Base-by-base conservation (phyloP, 2,797 vertebrate species). In the Eleutherodactylus coqui region DNA sequence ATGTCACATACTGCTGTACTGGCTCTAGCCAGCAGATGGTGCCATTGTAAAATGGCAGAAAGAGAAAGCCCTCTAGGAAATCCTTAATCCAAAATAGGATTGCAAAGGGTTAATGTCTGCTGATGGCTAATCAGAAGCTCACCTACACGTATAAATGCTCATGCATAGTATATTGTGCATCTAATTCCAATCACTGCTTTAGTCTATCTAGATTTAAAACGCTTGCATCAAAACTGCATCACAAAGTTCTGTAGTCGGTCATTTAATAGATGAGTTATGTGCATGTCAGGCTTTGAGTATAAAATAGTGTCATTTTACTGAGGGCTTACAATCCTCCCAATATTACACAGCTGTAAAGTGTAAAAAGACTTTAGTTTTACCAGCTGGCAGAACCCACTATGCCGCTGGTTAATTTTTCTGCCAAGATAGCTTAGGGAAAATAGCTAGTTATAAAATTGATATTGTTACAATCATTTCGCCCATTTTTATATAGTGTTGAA, bases 361-460 rank as follows among this genome's bases (percentile, higher is more conserved):
- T 27, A 73, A 73, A 73, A 73, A 45, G 16, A 73, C 16, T 73
- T 73, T 73, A 27, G 38, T 13, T 73, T 45, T 45, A 73, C 70
- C 70, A 73, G 70, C 41, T 45, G 70, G 41, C 70, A 73, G 13
- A 24, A 45, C 14, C 16, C 24, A 73, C 24, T 45, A 43, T 5
- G 38, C 70, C 41, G 24, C 41, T 73, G 70, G 70, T 73, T 73
- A 73, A 43, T 73, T n/a, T 69, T 24, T 41, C 70, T 73, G 41
- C 70, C 70, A 73, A 73, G 70, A 43, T 73, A 43, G 70, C 24
- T 43, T 45, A 78, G 47, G 34, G 51, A 78, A 78, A 78, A 34
- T 24, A 76, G 47, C 51, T 78, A 53, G 47, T 58, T 55, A 58
- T 55, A 78, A 51, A 55, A 78, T 78, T 36, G 58, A 53, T 78